Conservation (phyloP, 1,140 invertebrate species). For the Drosophila sp. region DNA sequence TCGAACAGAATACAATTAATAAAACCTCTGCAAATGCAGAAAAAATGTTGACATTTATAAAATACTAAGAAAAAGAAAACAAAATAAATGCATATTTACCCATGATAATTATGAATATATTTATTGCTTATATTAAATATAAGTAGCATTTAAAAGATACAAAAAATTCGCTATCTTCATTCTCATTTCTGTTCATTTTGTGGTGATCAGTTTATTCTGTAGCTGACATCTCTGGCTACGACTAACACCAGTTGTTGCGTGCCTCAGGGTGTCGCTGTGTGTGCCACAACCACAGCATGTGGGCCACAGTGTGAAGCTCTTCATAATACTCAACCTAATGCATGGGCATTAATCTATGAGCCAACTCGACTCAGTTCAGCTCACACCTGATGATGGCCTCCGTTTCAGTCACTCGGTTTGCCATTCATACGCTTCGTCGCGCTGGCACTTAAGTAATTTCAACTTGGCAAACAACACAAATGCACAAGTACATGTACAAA, state of each 20-base stretch:
- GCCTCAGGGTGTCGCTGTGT: constrained; percentile 2
- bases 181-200: too few relatives aligned
- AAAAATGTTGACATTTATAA: too few relatives aligned
- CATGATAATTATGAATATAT: too few relatives aligned
- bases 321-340: constrained; percentile 63
- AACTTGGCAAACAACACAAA: constrained; percentile 62
- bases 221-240: too few relatives aligned
- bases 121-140: too few relatives aligned
- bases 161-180: too few relatives aligned
- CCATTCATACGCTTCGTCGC: constrained; percentile 71
- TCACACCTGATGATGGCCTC: constrained; percentile 11
- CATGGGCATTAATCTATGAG: constrained; percentile 73
- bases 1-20: too few relatives aligned
- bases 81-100: too few relatives aligned
- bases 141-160: too few relatives aligned
- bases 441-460: constrained; percentile 76
- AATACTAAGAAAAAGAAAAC: too few relatives aligned
- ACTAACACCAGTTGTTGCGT: constrained; percentile 4
- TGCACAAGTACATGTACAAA: constrained; percentile 5
- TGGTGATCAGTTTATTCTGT: too few relatives aligned
- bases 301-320: constrained; percentile 39
- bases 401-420: constrained; percentile 34
- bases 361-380: constrained; percentile 29
- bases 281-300: constrained; percentile 16
- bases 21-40: too few relatives aligned